Evolutionary conservation across 2,797 vertebrate genomes (phyloP), one percentile per base, ranked within the genome.

Genomic region (Lacerta agilis): DNA sequence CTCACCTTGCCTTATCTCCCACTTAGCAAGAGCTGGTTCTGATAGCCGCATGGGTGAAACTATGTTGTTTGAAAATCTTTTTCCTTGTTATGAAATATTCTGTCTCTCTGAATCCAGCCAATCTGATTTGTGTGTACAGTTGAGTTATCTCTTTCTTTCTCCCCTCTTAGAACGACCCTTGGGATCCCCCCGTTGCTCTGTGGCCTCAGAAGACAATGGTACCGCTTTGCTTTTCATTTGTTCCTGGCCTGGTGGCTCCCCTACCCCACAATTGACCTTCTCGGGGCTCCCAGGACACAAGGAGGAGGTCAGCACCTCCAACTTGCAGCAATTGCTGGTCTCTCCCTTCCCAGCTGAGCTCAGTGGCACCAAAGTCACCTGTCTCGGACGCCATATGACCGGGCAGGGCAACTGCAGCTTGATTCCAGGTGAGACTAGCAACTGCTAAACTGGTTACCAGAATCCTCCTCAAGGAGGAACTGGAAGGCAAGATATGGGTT

Each of bases 191-290:
- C 5, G 69, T 8, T 98, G 98, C 89, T 97, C 96, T 0, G 94
- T 98, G 11, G 86, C 92, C 81, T 90, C 96, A 0, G 91, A 88
- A 23, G 87, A 89, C 1, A 95, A 86, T 58, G 89, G 89, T 43
- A 49, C 75, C 0, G 66, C 90, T 38, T 96, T 98, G 90, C 97
- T 90, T 92, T 97, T 97, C 79, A 77, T 8, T 78, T 98, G 98
- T 90, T 66, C 29, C 15, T 98, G 97, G 97, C 88, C 79, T 0
- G 97, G 97, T 1, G 98, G 97, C 55, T 93, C 88, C 3, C 97
- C 97, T 0, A 87, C 86, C 15, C 97, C 96, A 27, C 88, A 45
- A 23, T 90, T 98, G 82, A 95, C 94, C 41, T 97, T 98, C 88
- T 97, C 95, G 61, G 89, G 85, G 0, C 93, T 98, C 20, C 97